phyloP scores from a whole-genome alignment of 2,113 vertebrate species.

The Mobula hypostoma region DNA sequence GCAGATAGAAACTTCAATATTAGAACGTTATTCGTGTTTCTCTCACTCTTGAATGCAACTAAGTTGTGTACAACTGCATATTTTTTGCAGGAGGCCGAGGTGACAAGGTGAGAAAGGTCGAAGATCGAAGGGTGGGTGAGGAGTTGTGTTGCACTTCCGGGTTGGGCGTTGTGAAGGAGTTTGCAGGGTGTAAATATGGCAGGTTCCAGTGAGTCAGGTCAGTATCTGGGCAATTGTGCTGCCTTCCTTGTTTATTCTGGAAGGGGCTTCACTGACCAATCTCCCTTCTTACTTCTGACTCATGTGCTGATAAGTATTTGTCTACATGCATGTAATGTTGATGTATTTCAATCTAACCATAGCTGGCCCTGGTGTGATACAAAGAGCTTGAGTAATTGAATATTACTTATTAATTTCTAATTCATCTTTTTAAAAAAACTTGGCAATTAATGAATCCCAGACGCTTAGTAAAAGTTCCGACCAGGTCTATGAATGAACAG shows the following conservation, averaged over 20 bases:
- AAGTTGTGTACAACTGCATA: neutral
- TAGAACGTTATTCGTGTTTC: neutral
- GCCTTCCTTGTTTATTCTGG: too few species aligned
- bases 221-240: neutral
- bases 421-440: neutral
- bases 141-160: neutral
- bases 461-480: neutral
- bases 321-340: neutral
- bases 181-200: neutral
- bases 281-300: neutral
- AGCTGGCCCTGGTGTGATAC: neutral
- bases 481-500: neutral
- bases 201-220: conserved; percentile 34
- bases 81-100: neutral
- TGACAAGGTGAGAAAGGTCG: neutral
- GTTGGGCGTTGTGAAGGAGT: neutral
- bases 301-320: neutral
- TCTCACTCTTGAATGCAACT: neutral
- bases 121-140: neutral
- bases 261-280: neutral
- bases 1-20: neutral
- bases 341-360: too few species aligned
- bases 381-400: neutral
- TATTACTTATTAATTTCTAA: neutral
- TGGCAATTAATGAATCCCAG: neutral